Conservation (phyloP, 1,140 invertebrate genomes). For the Euwallacea fornicatus region DNA sequence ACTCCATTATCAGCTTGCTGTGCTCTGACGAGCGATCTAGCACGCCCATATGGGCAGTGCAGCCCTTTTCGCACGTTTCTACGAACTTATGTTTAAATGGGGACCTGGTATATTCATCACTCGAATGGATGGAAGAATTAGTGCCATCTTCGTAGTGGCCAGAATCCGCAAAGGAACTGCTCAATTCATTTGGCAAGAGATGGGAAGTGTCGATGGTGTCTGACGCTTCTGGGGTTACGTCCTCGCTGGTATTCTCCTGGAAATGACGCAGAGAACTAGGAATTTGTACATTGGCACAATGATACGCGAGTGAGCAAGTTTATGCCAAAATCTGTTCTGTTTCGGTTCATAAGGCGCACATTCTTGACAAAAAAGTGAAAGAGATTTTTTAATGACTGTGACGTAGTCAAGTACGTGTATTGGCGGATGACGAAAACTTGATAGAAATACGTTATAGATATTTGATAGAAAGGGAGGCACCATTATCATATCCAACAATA, state of each 20-base stretch:
- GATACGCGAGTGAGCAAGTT: too few relatives aligned
- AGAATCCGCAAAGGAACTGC: constrained; percentile 77
- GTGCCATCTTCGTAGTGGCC: constrained; percentile 77
- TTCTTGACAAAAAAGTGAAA: too few relatives aligned
- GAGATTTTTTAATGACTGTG: too few relatives aligned
- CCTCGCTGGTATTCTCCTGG: constrained; percentile 41
- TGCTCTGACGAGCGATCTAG: constrained; percentile 63
- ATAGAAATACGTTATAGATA: too few relatives aligned
- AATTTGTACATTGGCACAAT: too few relatives aligned
- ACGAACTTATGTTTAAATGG: constrained; percentile 47
- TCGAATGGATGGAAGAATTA: constrained; percentile 65
- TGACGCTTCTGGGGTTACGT: constrained; percentile 30
- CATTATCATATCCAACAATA: too few relatives aligned
- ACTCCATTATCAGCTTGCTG: constrained; percentile 67
- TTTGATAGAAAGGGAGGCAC: too few relatives aligned
- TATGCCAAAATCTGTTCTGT: too few relatives aligned
- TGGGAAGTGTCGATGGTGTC: constrained; percentile 30
- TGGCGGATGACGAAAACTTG: too few relatives aligned
- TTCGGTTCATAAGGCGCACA: too few relatives aligned
- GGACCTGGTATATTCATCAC: constrained; percentile 56
- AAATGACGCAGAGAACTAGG: neutral
- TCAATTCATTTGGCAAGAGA: constrained; percentile 60
- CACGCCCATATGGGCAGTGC: constrained; percentile 54
- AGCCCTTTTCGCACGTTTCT: constrained; percentile 59
- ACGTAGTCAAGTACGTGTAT: too few relatives aligned